These are phyloP conservation scores for Pelecanoides urinatrix DNA, from an alignment of 2,113 vertebrate genomes.

Conservation along the genomic window DNA sequence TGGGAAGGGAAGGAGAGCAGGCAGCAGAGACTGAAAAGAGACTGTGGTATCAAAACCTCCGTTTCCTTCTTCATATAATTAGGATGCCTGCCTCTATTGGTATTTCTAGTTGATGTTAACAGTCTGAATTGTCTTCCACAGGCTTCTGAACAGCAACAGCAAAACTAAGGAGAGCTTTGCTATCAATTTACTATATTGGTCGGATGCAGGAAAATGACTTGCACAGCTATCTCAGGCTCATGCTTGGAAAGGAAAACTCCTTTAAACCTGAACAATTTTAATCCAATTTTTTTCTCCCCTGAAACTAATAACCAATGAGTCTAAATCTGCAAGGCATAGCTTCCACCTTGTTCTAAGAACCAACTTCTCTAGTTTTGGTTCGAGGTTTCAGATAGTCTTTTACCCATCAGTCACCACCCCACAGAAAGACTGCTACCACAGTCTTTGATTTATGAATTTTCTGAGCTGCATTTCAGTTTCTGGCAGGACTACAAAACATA, in stretches of 20 bases:
- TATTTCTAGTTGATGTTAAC: background rate
- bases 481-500: background rate
- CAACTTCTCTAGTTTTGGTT: background rate
- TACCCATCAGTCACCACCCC: background rate
- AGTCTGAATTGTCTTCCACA: background rate
- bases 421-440: background rate
- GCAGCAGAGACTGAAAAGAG: background rate
- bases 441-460: background rate
- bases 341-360: background rate
- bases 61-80: background rate
- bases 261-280: background rate
- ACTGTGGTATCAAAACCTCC: background rate
- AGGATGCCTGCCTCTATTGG: background rate
- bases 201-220: background rate
- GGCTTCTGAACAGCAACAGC: background rate
- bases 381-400: background rate
- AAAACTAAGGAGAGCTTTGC: background rate
- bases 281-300: background rate
- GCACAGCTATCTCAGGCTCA: background rate
- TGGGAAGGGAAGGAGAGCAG: background rate
- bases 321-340: background rate
- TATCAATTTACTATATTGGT: background rate
- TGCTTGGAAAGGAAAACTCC: background rate
- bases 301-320: rapidly evolving
- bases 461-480: background rate